Base-by-base conservation (phyloP, 2,888 invertebrate genomes). In the Labia minor region DNA sequence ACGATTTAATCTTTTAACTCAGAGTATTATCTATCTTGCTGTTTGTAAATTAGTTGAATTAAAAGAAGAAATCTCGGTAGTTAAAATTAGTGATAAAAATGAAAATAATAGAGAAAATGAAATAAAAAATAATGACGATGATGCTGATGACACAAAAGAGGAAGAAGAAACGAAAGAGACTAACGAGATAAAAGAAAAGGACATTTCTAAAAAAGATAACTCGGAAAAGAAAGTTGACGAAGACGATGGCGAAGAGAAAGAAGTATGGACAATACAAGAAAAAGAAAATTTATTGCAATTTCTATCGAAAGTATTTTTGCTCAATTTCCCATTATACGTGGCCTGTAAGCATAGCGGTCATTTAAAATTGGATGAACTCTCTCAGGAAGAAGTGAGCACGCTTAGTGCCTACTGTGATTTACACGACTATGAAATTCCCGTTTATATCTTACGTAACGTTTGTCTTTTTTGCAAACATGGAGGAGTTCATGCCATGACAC, bases 351-450 rank as follows among this genome's bases (percentile, higher is more conserved):
- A 75, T 64, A 76, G 77, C 65, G 74, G 89, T 68, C 86, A 90
- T 74, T 85, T 88, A 64, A 87, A 90, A 71, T 78, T 90, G 69
- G 92, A 92, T 80, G 92, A 92, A 73, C 81, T 92, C 8, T 86
- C 89, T 10, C 86, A 90, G 72, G 90, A 91, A 75, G 95, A 95
- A 79, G 89, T 89, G 77, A 86, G 86, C 73, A 85, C 83, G 73
- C 79, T 90, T 71, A 87, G 88, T 77, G 84, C 87, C 70, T 92
- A 88, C 76, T 95, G 95, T 80, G 95, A 95, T 80, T 82, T 95
- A 65, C 90, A 95, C 79, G 95, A 96, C 78, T 90, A 92, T 67
- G 95, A 95, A 78, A 90, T 95, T 75, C 93, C 95, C 21, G 88
- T 93, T 68, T 92, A 91, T 77, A 82, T 95, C 70, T 82, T 95